Evolutionary conservation across 1,140 invertebrate genomes (phyloP).

Genomic region (Kradibia gibbosae): DNA sequence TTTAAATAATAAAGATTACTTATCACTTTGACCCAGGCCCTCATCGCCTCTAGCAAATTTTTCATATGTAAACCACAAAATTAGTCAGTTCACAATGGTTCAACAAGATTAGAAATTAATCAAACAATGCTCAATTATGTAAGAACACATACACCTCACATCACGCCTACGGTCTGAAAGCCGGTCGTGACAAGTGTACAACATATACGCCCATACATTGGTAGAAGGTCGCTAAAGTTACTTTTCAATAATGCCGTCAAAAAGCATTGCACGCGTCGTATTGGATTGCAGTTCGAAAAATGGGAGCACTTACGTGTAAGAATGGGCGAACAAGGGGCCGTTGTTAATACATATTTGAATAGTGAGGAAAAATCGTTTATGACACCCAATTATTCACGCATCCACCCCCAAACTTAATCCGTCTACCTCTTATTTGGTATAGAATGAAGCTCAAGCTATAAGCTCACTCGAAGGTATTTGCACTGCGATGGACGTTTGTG

Average conservation of each 20-base stretch:
- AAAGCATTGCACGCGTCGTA: neutral
- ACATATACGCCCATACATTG: neutral
- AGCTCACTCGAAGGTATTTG: neutral
- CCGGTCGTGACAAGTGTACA: neutral
- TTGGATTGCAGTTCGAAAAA: neutral
- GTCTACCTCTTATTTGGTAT: neutral
- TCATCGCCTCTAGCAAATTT: neutral
- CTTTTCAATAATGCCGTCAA: neutral
- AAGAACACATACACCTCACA: neutral
- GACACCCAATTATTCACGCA: neutral
- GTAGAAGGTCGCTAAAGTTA: neutral
- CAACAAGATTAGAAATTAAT: slow-evolving; percentile 17
- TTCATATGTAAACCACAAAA: neutral
- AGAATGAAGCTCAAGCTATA: neutral
- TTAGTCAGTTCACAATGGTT: neutral
- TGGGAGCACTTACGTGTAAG: neutral
- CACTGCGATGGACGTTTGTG: neutral
- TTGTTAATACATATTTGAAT: neutral
- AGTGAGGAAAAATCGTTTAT: slow-evolving; percentile 7
- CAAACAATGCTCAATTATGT: neutral
- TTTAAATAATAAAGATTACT: neutral
- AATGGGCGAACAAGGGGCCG: neutral
- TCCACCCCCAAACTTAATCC: neutral
- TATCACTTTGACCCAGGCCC: neutral
- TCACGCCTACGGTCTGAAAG: slow-evolving; percentile 3